phyloP scores from a whole-genome alignment of 2,888 invertebrate genomes.

The Chelonus formosanus region DNA sequence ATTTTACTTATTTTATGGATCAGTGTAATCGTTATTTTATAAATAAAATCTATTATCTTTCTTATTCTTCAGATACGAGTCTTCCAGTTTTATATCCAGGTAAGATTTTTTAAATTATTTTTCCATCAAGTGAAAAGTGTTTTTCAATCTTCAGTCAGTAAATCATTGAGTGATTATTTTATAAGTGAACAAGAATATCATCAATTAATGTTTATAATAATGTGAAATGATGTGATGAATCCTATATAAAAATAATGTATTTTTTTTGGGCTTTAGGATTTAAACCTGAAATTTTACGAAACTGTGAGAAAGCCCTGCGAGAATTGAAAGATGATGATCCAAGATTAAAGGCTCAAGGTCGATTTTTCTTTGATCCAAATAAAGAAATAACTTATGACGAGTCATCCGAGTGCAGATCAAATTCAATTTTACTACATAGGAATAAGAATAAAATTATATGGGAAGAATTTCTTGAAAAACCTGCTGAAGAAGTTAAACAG shows the following conservation, averaged over 20 bases:
- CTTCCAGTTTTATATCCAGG: conserved; percentile 59
- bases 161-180: background rate
- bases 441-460: conserved; percentile 53
- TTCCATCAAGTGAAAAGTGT: background rate
- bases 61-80: conserved; percentile 53
- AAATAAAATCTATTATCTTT: conserved; percentile 24
- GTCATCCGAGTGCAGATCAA: conserved; percentile 46
- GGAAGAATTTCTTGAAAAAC: conserved; percentile 44
- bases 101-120: conserved; percentile 47
- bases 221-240: background rate
- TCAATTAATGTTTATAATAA: conserved; percentile 2
- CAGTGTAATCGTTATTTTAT: background rate
- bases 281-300: conserved; percentile 60
- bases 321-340: conserved; percentile 60
- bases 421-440: conserved; percentile 58
- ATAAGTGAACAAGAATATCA: background rate
- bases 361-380: conserved; percentile 59
- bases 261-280: conserved; percentile 54
- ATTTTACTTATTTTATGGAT: conserved; percentile 24
- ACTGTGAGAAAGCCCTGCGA: conserved; percentile 59
- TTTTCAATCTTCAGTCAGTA: no score
- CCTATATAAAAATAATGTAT: conserved; percentile 4
- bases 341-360: conserved; percentile 59
- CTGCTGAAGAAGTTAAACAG: conserved; percentile 39
- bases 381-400: conserved; percentile 31